Percentiles rank a stretch among this genome's conserved stretches.
These are phyloP conservation scores for Hippopotamyrus pictus DNA, from an alignment of 2,797 vertebrate species.

Conservation along the genomic window DNA sequence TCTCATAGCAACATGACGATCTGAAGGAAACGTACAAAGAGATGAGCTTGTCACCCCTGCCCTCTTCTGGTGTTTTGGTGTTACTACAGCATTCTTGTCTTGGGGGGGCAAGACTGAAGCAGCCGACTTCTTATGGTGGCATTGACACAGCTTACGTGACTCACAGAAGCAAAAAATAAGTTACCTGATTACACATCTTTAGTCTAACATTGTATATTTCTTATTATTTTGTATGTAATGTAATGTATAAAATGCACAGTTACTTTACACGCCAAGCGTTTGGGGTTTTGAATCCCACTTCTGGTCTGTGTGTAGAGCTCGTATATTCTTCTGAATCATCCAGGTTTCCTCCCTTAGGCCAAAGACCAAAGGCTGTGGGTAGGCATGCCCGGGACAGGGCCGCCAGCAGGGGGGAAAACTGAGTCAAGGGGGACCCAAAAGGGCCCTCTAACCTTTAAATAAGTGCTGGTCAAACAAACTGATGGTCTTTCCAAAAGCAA, in stretches of 20 bases:
- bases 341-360: background rate
- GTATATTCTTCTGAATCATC: background rate
- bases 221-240: background rate
- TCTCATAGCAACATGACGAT: conserved; percentile 23
- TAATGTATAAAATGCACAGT: background rate
- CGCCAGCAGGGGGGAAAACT: background rate
- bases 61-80: background rate
- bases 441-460: background rate
- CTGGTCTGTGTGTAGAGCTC: background rate
- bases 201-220: background rate
- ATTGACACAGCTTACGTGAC: background rate
- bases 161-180: background rate
- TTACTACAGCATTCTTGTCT: background rate
- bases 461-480: background rate
- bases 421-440: background rate
- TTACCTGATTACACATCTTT: background rate
- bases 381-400: background rate
- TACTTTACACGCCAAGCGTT: background rate
- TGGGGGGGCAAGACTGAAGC: background rate
- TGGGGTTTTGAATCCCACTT: background rate
- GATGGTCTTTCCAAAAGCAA: background rate
- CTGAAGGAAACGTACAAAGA: conserved; percentile 24
- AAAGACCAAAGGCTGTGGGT: background rate
- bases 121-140: background rate
- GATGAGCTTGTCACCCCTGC: background rate